These are phyloP conservation scores for Drosophila ercepeae DNA, from an alignment of 1,140 invertebrate genomes.

Conservation along the genomic window DNA sequence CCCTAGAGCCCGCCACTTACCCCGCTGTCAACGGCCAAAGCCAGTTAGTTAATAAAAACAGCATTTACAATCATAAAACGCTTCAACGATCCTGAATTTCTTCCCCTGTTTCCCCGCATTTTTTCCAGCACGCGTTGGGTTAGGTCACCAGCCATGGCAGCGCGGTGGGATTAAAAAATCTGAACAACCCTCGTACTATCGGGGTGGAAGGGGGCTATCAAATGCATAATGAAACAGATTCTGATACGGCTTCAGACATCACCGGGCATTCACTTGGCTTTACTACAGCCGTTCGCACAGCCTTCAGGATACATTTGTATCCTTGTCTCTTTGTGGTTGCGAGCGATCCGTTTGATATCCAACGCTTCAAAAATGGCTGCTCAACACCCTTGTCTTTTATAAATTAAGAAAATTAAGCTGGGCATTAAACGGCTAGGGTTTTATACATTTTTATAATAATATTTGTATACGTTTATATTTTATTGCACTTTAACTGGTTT, in stretches of 20 bases:
- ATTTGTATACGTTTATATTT: too few relatives aligned
- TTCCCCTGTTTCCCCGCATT: conserved; percentile 1
- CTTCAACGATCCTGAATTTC: conserved; percentile 22
- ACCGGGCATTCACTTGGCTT: conserved; percentile 12
- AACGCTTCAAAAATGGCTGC: conserved; percentile 29
- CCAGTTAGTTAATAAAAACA: conserved; percentile 69
- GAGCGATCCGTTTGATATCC: conserved; percentile 31
- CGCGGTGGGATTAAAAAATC: conserved; percentile 3
- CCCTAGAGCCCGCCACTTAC: conserved; percentile 54
- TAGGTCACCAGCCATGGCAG: conserved; percentile 50
- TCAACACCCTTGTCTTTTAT: not conserved
- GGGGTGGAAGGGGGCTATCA: conserved; percentile 12
- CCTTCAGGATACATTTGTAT: conserved; percentile 67
- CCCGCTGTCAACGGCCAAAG: conserved; percentile 47
- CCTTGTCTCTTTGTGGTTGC: conserved; percentile 29
- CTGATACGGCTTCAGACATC: conserved; percentile 55
- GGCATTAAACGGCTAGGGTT: too few relatives aligned
- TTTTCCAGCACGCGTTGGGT: conserved; percentile 27
- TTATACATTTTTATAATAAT: too few relatives aligned
- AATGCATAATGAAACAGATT: conserved; percentile 57
- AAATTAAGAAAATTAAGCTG: conserved; percentile 1
- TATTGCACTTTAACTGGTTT: too few relatives aligned
- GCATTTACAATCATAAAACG: conserved; percentile 69
- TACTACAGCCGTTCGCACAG: conserved; percentile 37
- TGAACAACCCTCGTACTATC: conserved; percentile 47